Base-by-base conservation (phyloP, 2,113 vertebrate genomes). In the Thunnus thynnus region DNA sequence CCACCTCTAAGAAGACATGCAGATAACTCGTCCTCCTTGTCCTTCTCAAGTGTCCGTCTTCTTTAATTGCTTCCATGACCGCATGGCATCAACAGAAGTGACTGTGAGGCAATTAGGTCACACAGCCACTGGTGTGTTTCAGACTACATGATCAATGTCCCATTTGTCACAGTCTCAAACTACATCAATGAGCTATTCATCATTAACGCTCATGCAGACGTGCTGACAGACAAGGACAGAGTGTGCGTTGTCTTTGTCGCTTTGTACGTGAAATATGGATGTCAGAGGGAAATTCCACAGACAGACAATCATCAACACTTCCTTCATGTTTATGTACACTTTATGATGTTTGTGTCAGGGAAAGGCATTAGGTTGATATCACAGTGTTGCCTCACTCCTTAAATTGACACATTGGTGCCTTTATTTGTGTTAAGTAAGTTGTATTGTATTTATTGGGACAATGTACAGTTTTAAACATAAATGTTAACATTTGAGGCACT, bases 131-230 rank as follows among this genome's bases (percentile, higher is more conserved):
- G 48, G 64, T 82, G 48, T 76, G 70, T 87, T 83, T 79, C 60
- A 67, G 67, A 66, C 72, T 82, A 81, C 70, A 87, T 73, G 83
- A 92, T 88, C 89, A 91, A 88, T 91, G 89, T 87, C 82, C 65
- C 70, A 44, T 89, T 90, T 91, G 91, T 92, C 82, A 14, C 72
- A 47, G 62, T 76, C 69, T 73, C 62, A 64, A 76, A 78, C 63
- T 2, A 64, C 89, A 84, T 86, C 86, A 72, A 78, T 82, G 87
- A 82, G 61, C 84, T 68, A 89, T 92, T 91, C 88, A 89, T 90
- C 82, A 81, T 78, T 72, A 72, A 36, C 22, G 58, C 68, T 36
- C 44, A 63, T 16, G 22, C 82, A 71, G 50, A 83, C 64, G 47
- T 48, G 17, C 76, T 65, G 80, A 84, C 76, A 55, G 80, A 84